Evolutionary conservation across 2,113 vertebrate genomes (phyloP), one percentile per base, ranked within the genome.

Genomic region (Strigops habroptila): DNA sequence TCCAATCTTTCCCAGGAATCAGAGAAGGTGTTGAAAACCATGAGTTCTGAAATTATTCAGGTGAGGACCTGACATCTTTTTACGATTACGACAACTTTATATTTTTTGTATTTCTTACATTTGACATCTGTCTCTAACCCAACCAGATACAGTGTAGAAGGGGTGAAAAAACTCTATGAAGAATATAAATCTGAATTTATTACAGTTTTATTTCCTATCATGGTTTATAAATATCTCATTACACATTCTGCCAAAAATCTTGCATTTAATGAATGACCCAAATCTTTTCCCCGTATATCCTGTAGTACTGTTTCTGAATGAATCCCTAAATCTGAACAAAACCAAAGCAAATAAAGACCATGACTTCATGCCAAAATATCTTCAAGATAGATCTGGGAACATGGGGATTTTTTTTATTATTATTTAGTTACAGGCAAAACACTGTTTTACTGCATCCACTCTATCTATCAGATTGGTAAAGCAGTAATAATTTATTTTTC

Each of bases 111-210:
- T 96, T 95, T 93, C 44, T 69, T 78, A 68, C 71, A 91, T 22
- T 37, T 92, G 63, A 65, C 48, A 77, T 91, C 76, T 91, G 70
- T 91, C 64, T 84, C 63, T 78, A 87, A 55, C 25, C 83, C 48
- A 70, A 65, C 48, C 59, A 39, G 10, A 30, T 48, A 52, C n/a
- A 28, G 25, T 1, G 2, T 80, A 82, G 81, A 84, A n/a, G 57
- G 57, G 18, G 18, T 39, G 16, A 68, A 81, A 67, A 51, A 79
- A 16, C 27, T 90, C 94, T 96, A 88, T 87, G 82, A 94, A 96
- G 85, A 94, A 90, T 91, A 95, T 91, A 92, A 95, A 92, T 87
- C 49, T 90, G 87, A 96, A 93, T 96, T 91, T 88, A 35, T 95
- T 92, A 55, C 67, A 68, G n/a, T 52, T 94, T 93, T 96, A 46